Conservation (phyloP, 2,797 vertebrate species). For the Megalops cyprinoides region DNA sequence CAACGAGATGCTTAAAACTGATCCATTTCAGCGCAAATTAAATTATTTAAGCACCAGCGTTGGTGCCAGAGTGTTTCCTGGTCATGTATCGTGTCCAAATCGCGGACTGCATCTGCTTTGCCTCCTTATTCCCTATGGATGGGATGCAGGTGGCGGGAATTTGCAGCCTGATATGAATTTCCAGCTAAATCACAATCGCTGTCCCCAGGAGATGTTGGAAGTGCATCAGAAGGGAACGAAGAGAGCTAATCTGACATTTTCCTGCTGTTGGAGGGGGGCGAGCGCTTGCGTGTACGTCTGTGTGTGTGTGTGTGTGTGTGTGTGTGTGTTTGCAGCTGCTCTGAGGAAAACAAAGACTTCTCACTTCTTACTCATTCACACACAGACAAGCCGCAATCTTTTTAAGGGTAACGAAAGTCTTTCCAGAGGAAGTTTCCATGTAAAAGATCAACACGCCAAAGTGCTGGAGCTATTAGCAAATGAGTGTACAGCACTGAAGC, state of each 20-base stretch:
- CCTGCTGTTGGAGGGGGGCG: neutral
- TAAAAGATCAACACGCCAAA: conserved; percentile 10
- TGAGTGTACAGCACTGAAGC: too few relatives aligned
- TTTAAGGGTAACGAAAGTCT: neutral
- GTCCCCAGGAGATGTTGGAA: neutral
- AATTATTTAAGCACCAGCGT: too few relatives aligned
- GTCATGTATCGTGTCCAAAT: too few relatives aligned
- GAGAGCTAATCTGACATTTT: conserved; percentile 3
- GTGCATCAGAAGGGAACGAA: neutral
- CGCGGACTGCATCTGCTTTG: too few relatives aligned
- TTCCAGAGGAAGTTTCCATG: neutral
- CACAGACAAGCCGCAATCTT: neutral
- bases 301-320: too few relatives aligned
- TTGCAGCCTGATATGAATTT: neutral
- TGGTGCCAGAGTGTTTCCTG: too few relatives aligned
- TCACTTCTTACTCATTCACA: neutral
- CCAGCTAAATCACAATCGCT: too few relatives aligned
- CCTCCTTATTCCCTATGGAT: neutral
- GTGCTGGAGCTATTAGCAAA: too few relatives aligned
- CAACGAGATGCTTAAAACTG: too few relatives aligned
- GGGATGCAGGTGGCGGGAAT: conserved; percentile 1
- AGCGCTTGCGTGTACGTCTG: neutral
- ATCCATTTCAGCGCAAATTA: too few relatives aligned
- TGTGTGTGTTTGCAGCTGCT: neutral
- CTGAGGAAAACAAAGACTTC: neutral